Conservation (phyloP, 2,888 invertebrate species). For the Ischnus inquisitorius region DNA sequence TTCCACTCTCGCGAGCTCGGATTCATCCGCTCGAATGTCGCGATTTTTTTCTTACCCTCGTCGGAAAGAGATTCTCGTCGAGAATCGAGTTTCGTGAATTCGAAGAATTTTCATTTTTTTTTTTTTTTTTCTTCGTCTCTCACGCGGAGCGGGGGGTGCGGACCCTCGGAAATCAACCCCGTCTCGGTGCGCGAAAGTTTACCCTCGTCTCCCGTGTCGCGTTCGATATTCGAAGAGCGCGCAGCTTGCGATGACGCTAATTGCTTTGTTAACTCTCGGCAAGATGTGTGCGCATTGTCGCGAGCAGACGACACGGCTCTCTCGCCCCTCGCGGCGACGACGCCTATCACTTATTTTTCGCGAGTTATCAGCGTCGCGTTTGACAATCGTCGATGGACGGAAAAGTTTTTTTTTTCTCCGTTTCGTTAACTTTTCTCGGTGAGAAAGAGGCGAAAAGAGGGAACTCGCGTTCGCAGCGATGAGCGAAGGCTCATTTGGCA, state of each 20-base stretch:
- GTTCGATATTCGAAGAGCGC: slow-evolving; percentile 56
- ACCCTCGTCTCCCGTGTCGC: background rate
- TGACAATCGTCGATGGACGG: background rate
- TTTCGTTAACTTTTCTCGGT: too few species aligned
- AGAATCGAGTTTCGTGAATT: background rate
- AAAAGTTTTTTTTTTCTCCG: background rate
- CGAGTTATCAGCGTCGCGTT: background rate
- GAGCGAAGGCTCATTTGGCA: slow-evolving; percentile 2
- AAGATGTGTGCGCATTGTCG: slow-evolving; percentile 8
- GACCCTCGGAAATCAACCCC: slow-evolving; percentile 13
- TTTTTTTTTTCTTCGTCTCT: background rate
- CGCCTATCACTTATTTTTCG: slow-evolving; percentile 18
- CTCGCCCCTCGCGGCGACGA: background rate
- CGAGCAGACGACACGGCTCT: slow-evolving; percentile 64
- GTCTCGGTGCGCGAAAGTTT: background rate
- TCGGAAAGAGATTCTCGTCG: background rate
- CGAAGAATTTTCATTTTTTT: background rate
- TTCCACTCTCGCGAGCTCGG: background rate
- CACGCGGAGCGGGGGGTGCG: background rate
- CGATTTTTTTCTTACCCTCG: background rate
- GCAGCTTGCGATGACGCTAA: slow-evolving; percentile 25
- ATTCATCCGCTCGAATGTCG: background rate
- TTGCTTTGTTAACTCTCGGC: slow-evolving; percentile 4
- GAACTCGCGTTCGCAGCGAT: background rate
- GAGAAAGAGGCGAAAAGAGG: background rate